Evolutionary conservation across 1,140 invertebrate genomes (phyloP).

Genomic region (Brachionus rotundiformis): DNA sequence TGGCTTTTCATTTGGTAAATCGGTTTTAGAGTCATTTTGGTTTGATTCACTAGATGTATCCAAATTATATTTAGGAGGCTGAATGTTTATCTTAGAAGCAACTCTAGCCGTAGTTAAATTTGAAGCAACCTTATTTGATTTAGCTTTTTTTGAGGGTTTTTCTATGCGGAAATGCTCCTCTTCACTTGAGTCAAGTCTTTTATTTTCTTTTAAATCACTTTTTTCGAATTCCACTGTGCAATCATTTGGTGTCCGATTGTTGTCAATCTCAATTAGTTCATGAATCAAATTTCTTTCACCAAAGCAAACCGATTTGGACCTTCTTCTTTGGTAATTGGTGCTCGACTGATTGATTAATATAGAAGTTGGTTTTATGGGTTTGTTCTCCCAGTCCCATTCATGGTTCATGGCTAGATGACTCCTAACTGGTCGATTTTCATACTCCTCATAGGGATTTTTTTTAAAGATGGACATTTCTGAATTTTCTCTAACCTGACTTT

Average conservation of each 20-base stretch:
- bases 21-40: neutral
- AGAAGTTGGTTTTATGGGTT: constrained; percentile 2
- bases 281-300: constrained; percentile 36
- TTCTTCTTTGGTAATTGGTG: constrained; percentile 2
- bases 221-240: neutral
- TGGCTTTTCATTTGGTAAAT: neutral
- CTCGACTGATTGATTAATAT: neutral
- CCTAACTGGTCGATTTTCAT: neutral
- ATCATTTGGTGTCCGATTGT: neutral
- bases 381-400: constrained; percentile 42
- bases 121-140: neutral
- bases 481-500: neutral
- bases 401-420: neutral
- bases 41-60: neutral
- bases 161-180: neutral
- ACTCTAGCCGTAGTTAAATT: neutral
- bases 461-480: neutral
- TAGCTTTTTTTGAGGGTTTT: neutral
- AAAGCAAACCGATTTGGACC: constrained; percentile 35
- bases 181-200: neutral
- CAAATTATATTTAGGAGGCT: neutral
- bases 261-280: constrained; percentile 29
- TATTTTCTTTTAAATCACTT: neutral
- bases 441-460: constrained; percentile 20
- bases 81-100: neutral